Evolutionary conservation across 1,140 invertebrate species (phyloP), one percentile per base, ranked within the genome.

Genomic region (Calliphora vicina): DNA sequence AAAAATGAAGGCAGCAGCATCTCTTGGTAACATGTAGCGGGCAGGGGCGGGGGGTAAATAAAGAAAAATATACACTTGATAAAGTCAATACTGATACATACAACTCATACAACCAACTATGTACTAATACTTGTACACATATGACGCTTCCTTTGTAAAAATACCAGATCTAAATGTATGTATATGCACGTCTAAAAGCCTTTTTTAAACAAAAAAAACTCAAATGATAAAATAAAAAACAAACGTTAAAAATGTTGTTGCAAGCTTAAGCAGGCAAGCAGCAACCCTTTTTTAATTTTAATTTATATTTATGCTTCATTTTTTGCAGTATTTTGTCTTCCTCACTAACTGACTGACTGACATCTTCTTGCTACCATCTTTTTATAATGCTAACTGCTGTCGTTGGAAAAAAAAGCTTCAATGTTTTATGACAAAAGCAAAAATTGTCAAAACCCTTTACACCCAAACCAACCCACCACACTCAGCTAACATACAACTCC

Each of bases 251-350:
- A 20, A 67, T 23, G 12, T 9, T 67, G 61, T 67, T 74, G 72
- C 35, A 43, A 45, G 74, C 74, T 43, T 45, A 42, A 76, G 73
- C 26, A 78, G 74, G 12, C 25, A 20, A 43, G 42, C 9, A 82
- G 61, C 81, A 82, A 82, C 81, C 81, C 81, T 82, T 82, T 82
- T 82, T 82, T 67, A 67, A 67, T 67, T 67, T 82, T 72, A 73
- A 82, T 72, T 73, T 82, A 23, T 35, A 73, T 82, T 82, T 82
- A 72, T 82, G 81, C 57, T 67, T 82, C 81, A 35, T 81, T 50
- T 57, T 81, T 61, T 67, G 2, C 61, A 8, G 42, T 20, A 26
- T n/a, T n/a, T n/a, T n/a, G 45, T 13, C 27, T 23, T 29, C 71
- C 12, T 29, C 71, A 25, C 23, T 29, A 25, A 29, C 73, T 2